Base-by-base conservation (phyloP, 2,888 invertebrate genomes). In the Stenodera caucasica region DNA sequence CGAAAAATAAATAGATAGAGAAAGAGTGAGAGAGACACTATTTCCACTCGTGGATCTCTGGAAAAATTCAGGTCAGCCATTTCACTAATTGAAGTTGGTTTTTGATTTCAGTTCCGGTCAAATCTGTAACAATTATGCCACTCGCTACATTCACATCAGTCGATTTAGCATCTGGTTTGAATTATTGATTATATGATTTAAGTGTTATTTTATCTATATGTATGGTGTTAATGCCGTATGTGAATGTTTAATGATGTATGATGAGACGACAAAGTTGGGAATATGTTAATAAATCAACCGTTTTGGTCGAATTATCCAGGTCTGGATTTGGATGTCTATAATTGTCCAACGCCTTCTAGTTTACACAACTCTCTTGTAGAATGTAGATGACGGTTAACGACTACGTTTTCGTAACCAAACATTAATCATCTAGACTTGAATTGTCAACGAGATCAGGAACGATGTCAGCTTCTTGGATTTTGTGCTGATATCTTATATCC, bases 221-320 rank as follows among this genome's bases (percentile, higher is more conserved):
- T 26, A 7, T 15, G 37, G 37, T 53, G 40, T 58, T 58, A 49
- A 53, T 26, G 18, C n/a, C n/a, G 23, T 32, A 33, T 45, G 58
- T 64, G 60, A 67, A 67, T 68, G 69, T 66, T 66, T 64, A 68
- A 67, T 68, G 67, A 65, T 61, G 63, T 63, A 61, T 45, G 45
- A 12, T 45, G 26, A 26, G 45, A 21, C 55, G 64, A 58, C 57
- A 57, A 57, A 55, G 52, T 35, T 55, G 37, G 45, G 54, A 60
- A 61, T 54, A 55, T 33, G 57, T 63, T 60, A 63, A 63, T 62
- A 59, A 62, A 62, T 62, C 62, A 59, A 49, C 30, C 4, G 4
- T 18, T 11, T 5, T 3, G 1, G 2, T 3, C 14, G n/a, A 53
- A 57, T 18, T 37, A 15, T 9, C 30, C 15, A 14, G 15, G n/a